Base-by-base conservation (phyloP, 2,797 vertebrate species). In the Falco naumanni region DNA sequence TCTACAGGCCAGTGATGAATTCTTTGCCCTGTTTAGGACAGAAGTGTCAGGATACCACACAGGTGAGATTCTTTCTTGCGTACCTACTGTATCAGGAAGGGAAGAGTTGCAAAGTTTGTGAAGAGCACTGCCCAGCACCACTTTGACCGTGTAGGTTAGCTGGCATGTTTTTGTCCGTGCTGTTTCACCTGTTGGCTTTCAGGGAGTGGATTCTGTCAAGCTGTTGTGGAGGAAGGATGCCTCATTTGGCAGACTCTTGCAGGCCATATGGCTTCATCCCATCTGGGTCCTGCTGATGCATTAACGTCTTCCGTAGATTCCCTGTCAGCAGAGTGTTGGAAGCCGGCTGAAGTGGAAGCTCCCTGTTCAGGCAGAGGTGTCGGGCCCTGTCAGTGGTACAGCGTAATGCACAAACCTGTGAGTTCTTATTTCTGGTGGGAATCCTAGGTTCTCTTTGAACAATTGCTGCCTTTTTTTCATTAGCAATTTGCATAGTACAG, bases 371-470 rank as follows among this genome's bases (percentile, higher is more conserved):
- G 94, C 21, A 84, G 79, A 57, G 78, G 1, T 54, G 12, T 34
- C 1, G 4, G 59, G 18, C 53, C 82, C 66, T 98, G 98, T 76
- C 96, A 88, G 14, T 98, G 98, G 98, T 95, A 96, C 79, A 96
- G 79, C 11, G 3, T 97, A 79, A 96, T 45, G 11, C 97, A 97
- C 80, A 96, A 92, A 95, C 68, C 77, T 6, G 98, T 98, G 96
- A 96, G 98, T 97, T 93, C 51, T 50, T 34, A 31, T 53, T 92
- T 84, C 66, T 88, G 61, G 1, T 45, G 39, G 41, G 51, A 88
- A 45, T 74, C 77, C 54, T 29, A 72, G 17, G 13, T 41, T 68
- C 75, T 79, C 7, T 10, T 45, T 41, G 28, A 45, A 66, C 33
- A 29, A 2, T 21, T 45, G 24, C 34, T 74, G 48, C 37, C 39